Base-by-base conservation (phyloP, 2,113 vertebrate species). In the Agelaius tricolor region DNA sequence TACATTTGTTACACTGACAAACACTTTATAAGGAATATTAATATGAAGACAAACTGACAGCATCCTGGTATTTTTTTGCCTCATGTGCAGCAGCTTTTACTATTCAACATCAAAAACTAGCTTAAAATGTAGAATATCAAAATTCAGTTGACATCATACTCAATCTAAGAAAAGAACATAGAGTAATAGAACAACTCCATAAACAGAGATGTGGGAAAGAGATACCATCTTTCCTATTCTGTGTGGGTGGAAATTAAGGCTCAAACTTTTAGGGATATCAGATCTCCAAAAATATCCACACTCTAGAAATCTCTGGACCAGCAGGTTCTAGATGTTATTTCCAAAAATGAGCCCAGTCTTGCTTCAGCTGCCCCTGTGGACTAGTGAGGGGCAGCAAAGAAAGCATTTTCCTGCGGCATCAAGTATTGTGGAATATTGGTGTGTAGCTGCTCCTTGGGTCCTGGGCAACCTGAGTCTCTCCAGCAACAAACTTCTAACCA, bases 381-480 rank as follows among this genome's bases (percentile, higher is more conserved):
- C 62, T 62, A 47, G 37, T 8, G 5, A 68, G 12, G 20, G 49
- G 17, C 33, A 89, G 55, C 30, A 59, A 84, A 55, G 30, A 13
- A 80, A 76, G 26, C 0, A 0, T 33, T 9, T 68, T 57, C 41
- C 71, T 43, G 35, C 10, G 22, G 43, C 2, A 0, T 23, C 35
- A 73, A 39, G 21, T 33, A 19, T 15, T 47, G 31, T 12, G 44
- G 7, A 59, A 72, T 44, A 59, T 2, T 72, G 28, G 31, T 55
- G 35, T 28, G 26, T 18, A 86, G 43, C 55, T 22, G 19, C 30
- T 58, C 37, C 33, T 41, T n/a, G 13, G 20, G 21, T 33, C 52
- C 47, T 47, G 71, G 24, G 54, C 1, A 4, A 46, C 24, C 20
- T 65, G 1, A 30, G 24, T 35, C 28, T 74, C 30, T 84, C 27